Evolutionary conservation across 2,113 vertebrate genomes (phyloP).

Genomic region (Heterotis niloticus): DNA sequence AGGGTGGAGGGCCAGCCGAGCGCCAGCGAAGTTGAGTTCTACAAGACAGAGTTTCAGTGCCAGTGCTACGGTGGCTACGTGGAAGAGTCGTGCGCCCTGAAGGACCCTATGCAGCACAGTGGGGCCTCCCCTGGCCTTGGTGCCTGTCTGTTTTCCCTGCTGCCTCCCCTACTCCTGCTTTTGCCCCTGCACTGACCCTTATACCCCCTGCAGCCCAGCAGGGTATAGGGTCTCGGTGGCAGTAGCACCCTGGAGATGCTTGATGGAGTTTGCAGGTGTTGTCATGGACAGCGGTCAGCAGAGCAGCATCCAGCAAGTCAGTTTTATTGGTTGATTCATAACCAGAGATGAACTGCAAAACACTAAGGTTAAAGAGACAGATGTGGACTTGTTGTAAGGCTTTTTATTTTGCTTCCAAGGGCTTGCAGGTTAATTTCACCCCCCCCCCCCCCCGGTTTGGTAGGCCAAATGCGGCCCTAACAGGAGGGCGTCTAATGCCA

Average conservation of each 20-base stretch:
- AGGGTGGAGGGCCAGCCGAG: slow-evolving; percentile 52
- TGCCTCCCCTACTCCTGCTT: slow-evolving; percentile 43
- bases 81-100: slow-evolving; percentile 58
- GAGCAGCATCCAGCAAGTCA: too few relatives aligned
- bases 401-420: not conserved
- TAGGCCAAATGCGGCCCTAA: not conserved
- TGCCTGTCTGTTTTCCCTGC: slow-evolving; percentile 47
- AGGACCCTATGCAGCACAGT: slow-evolving; percentile 33
- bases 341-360: not conserved
- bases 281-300: not conserved
- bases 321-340: not conserved
- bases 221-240: too few relatives aligned
- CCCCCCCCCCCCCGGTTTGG: not conserved
- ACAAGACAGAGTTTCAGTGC: slow-evolving; percentile 71
- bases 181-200: slow-evolving; percentile 55
- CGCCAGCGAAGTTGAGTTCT: slow-evolving; percentile 46
- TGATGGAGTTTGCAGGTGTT: not conserved
- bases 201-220: not conserved
- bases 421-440: not conserved
- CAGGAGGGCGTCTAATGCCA: not conserved
- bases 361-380: not conserved
- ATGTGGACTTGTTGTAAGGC: not conserved
- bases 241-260: not conserved
- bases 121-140: slow-evolving; percentile 45
- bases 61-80: slow-evolving; percentile 80